phyloP scores from a whole-genome alignment of 2,888 invertebrate genomes.

The Phengaris alcon region DNA sequence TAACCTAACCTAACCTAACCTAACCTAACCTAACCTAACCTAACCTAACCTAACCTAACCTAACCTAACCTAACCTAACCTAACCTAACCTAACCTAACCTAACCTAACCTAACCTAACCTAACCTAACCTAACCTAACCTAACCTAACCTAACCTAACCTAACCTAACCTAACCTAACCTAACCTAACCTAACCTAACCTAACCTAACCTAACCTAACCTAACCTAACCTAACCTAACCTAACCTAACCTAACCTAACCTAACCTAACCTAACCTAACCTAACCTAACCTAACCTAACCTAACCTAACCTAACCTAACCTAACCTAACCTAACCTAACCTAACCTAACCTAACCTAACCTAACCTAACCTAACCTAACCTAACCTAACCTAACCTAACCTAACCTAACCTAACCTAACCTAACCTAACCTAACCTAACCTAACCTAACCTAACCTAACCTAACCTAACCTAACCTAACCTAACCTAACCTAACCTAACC shows the following conservation, averaged over 20 bases:
- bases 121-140: constrained; percentile 38
- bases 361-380: too few relatives aligned
- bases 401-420: too few relatives aligned
- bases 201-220: constrained; percentile 29
- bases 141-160: constrained; percentile 39
- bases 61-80: constrained; percentile 35
- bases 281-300: constrained; percentile 36
- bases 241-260: constrained; percentile 31
- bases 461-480: too few relatives aligned
- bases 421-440: too few relatives aligned
- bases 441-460: too few relatives aligned
- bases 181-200: constrained; percentile 29
- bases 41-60: constrained; percentile 40
- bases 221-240: constrained; percentile 29
- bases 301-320: constrained; percentile 32
- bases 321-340: constrained; percentile 33
- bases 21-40: constrained; percentile 42
- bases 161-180: constrained; percentile 34
- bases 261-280: constrained; percentile 32
- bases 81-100: constrained; percentile 39
- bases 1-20: constrained; percentile 43
- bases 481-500: too few relatives aligned
- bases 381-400: too few relatives aligned
- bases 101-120: constrained; percentile 33
- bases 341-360: constrained; percentile 35